phyloP scores from a whole-genome alignment of 2,797 vertebrate species.

The Denticeps clupeoides region DNA sequence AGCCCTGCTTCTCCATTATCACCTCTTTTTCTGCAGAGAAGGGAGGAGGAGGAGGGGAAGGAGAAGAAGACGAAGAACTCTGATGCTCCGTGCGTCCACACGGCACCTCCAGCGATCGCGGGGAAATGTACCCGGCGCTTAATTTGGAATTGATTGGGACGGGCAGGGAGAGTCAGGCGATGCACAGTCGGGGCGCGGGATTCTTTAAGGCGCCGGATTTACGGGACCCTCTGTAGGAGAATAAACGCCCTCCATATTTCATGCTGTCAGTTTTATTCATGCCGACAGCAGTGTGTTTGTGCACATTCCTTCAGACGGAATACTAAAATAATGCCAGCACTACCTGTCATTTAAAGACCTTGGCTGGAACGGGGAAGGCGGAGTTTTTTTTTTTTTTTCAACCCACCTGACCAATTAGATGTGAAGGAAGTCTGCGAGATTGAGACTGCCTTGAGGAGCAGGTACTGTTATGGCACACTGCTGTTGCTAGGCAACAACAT shows the following conservation, averaged over 20 bases:
- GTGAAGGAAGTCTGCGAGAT: constrained; percentile 52
- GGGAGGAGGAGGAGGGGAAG: constrained; percentile 16
- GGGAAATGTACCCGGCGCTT: constrained; percentile 67
- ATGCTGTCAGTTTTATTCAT: constrained; percentile 53
- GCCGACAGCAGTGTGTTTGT: constrained; percentile 47
- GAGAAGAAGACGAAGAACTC: constrained; percentile 10
- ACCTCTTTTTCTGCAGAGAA: constrained; percentile 19
- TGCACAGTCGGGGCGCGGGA: constrained; percentile 51
- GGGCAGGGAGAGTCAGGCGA: constrained; percentile 55
- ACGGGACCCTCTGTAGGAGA: constrained; percentile 52
- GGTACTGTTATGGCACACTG: constrained; percentile 50
- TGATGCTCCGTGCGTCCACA: constrained; percentile 18
- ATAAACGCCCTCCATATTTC: constrained; percentile 66
- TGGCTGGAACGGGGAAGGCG: constrained; percentile 38
- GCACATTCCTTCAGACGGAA: constrained; percentile 35
- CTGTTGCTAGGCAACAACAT: constrained; percentile 69
- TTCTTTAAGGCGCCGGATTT: constrained; percentile 58
- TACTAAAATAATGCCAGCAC: constrained; percentile 40
- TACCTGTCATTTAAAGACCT: constrained; percentile 51
- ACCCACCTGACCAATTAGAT: constrained; percentile 63
- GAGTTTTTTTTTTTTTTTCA: constrained; percentile 48
- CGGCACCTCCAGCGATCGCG: constrained; percentile 41
- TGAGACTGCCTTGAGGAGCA: constrained; percentile 54
- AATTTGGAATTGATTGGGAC: constrained; percentile 74
- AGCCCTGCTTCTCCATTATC: too few relatives aligned